Evolutionary conservation across 2,888 invertebrate genomes (phyloP), one percentile per base, ranked within the genome.

Genomic region (Sturmia bella): DNA sequence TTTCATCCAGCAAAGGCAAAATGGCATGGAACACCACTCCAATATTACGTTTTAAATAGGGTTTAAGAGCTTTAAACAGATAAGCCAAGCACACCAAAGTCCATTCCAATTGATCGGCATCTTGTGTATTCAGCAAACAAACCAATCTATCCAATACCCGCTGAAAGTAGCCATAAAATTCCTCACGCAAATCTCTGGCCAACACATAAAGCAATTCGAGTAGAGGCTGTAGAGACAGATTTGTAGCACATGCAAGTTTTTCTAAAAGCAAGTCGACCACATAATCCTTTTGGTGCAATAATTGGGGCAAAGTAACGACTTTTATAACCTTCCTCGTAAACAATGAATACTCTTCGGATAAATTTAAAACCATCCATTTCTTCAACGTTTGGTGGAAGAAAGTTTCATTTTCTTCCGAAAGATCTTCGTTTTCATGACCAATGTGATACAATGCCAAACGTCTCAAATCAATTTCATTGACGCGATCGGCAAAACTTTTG

Each of bases 281-380:
- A 87, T 94, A 93, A 83, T 96, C 94, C 90, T 97, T 96, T 77
- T 94, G 93, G 86, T 96, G 94, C 39, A 99, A 89, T 52, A 99
- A 91, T 89, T 98, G 98, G 0, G 97, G 95, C 74, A 98, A 93
- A 1, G 96, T 97, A 1, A 97, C 93, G 83, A 96, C 94, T 48
- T 93, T 92, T 80, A 93, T 93, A 3, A 97, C 93, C 88, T 96
- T 95, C 84, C 93, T 94, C 83, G 94, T 93, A 86, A 98, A 96
- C 68, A 93, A 92, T 57, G 94, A 93, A 90, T 95, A 98, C 87
- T 95, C 95, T 85, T 96, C 94, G 0, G 97, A 96, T 83, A 97
- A 92, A 91, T 98, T 98, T 21, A 98, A 92, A 2, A 95, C 95
- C 87, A 94, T 94, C 98, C 98, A 99, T 92, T 98, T 98, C 83